Evolutionary conservation across 1,140 invertebrate species (phyloP).

Genomic region (Liolophura sinensis): DNA sequence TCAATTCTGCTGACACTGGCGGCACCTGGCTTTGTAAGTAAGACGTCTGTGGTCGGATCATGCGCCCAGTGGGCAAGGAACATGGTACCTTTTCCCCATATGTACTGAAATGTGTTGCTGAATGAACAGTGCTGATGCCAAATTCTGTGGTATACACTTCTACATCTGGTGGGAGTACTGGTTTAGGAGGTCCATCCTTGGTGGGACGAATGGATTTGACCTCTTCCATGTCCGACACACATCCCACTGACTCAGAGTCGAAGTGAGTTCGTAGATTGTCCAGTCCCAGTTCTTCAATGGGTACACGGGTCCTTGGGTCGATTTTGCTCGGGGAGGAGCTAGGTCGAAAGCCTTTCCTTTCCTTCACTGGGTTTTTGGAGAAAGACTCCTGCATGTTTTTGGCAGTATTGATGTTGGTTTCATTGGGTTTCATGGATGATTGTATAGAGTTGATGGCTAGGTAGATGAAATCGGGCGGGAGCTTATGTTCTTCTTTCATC

Average conservation of each 20-base stretch:
- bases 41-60: slow-evolving; percentile 47
- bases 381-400: slow-evolving; percentile 29
- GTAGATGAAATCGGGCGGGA: slow-evolving; percentile 57
- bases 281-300: slow-evolving; percentile 38
- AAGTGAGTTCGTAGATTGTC: slow-evolving; percentile 27
- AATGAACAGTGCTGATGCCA: slow-evolving; percentile 32
- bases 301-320: slow-evolving; percentile 51
- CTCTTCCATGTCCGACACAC: slow-evolving; percentile 35
- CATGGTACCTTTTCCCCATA: slow-evolving; percentile 42
- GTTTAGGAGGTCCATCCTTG: slow-evolving; percentile 28
- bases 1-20: slow-evolving; percentile 20
- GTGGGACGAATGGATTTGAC: slow-evolving; percentile 28
- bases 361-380: slow-evolving; percentile 13
- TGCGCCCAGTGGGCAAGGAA: slow-evolving; percentile 41
- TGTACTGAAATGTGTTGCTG: slow-evolving; percentile 30
- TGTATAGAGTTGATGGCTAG: slow-evolving; percentile 53
- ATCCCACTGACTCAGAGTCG: slow-evolving; percentile 21
- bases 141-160: slow-evolving; percentile 40
- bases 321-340: slow-evolving; percentile 54
- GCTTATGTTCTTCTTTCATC: slow-evolving; percentile 42
- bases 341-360: slow-evolving; percentile 35
- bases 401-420: slow-evolving; percentile 39
- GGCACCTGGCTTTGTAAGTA: slow-evolving; percentile 24
- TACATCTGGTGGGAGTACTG: slow-evolving; percentile 23
- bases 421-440: slow-evolving; percentile 36